Evolutionary conservation across 2,113 vertebrate genomes (phyloP), one percentile per base, ranked within the genome.

Genomic region (Otolemur garnettii): DNA sequence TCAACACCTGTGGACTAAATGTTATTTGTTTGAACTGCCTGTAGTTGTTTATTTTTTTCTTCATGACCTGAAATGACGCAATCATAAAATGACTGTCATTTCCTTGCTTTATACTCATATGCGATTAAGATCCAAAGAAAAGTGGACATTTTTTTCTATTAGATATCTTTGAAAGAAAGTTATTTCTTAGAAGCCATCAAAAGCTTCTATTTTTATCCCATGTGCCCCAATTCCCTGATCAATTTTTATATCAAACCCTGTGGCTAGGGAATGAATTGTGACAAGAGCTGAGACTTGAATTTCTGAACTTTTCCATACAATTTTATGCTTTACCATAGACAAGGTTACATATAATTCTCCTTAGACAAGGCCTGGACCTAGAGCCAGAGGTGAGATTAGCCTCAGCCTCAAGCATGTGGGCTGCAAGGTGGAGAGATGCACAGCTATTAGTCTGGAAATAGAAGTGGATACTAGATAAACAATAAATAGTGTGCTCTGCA

Each of bases 121-220:
- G 38, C 21, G 19, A 88, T 72, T 93, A 85, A 91, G 64, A 86
- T 69, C 6, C 55, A 95, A 84, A 91, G 60, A 77, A 95, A 77
- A 75, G 18, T 85, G 50, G 19, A 33, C 8, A 53, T 64, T 90
- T 90, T 50, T 14, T 87, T 94, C 26, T 81, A 69, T 74, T 82
- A 86, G 12, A 24, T 83, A 4, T 94, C 18, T 84, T 91, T 38
- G 74, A 90, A 81, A 85, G n/a, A 83, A 78, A 92, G 7, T 28
- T 90, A 81, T 78, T 89, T 89, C 60, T 83, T 19, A 28, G 42
- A 94, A 92, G 30, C 18, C 7, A 66, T 38, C 53, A 15, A 64
- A 88, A 88, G 75, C 0, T 66, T 80, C 2, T 78, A 15, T 86
- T 94, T 92, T 90, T 95, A 22, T 60, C 55, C 11, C 42, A n/a